Conservation (phyloP, 2,888 invertebrate species). For the Stenotaenia linearis region DNA sequence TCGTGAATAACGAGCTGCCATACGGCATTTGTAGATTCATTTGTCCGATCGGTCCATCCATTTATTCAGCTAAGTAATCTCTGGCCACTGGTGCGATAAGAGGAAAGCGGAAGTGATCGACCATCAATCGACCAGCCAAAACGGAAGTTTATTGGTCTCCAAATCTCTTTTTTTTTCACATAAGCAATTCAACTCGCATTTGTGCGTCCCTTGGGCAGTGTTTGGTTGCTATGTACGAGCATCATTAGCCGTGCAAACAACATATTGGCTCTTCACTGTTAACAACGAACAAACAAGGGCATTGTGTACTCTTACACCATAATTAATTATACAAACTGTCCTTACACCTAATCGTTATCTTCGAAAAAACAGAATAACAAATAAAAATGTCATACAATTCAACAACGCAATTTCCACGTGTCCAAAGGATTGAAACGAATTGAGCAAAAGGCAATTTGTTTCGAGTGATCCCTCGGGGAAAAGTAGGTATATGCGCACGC, state of each 20-base stretch:
- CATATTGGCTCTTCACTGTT: not conserved
- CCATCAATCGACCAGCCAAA: constrained; percentile 6
- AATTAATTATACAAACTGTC: not conserved
- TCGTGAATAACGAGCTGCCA: not conserved
- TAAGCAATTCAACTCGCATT: not conserved
- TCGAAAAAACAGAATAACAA: not conserved
- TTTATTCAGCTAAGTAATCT: not conserved
- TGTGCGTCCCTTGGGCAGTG: not conserved
- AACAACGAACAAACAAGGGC: not conserved
- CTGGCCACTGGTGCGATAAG: not conserved
- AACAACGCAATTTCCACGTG: constrained; percentile 1
- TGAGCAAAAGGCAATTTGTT: constrained; percentile 24
- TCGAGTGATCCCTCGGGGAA: not conserved
- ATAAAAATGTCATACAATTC: not conserved
- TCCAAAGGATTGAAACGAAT: constrained; percentile 3
- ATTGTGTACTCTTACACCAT: not conserved
- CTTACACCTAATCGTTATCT: not conserved
- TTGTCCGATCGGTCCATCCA: not conserved
- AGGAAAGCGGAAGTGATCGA: constrained; percentile 6
- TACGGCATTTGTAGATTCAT: not conserved
- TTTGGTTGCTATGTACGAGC: not conserved
- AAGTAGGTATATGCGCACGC: not conserved
- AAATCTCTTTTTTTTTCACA: not conserved
- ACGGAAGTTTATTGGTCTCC: not conserved
- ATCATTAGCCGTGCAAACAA: not conserved